Conservation (phyloP, 2,113 vertebrate species). For the Austrofundulus limnaeus region DNA sequence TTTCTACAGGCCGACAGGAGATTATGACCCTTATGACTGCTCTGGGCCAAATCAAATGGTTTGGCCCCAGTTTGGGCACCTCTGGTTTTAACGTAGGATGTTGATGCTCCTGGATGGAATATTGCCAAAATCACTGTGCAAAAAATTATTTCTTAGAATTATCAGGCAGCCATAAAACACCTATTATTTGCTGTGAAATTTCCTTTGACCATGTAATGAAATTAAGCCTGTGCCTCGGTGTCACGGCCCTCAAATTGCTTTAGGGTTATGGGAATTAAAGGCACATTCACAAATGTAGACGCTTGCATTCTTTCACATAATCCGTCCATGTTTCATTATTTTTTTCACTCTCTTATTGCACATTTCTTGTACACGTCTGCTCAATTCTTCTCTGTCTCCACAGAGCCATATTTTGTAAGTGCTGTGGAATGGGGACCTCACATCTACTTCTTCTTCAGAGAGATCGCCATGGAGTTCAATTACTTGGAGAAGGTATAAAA, state of each 20-base stretch:
- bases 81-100: conserved; percentile 11
- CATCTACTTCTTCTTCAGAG: conserved; percentile 97
- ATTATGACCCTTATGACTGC: too few species aligned
- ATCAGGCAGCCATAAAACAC: conserved; percentile 46
- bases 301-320: conserved; percentile 14
- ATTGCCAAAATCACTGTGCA: conserved; percentile 4
- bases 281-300: conserved; percentile 27
- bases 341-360: not conserved
- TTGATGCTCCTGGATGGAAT: conserved; percentile 16
- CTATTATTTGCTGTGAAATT: conserved; percentile 67
- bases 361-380: not conserved
- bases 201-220: conserved; percentile 64
- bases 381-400: conserved; percentile 1
- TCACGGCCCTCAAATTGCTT: conserved; percentile 44
- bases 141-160: conserved; percentile 37
- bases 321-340: conserved; percentile 31
- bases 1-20: too few species aligned
- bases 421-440: conserved; percentile 93
- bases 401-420: conserved; percentile 93
- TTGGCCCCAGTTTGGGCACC: too few species aligned
- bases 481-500: conserved; percentile 92
- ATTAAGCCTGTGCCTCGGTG: conserved; percentile 52
- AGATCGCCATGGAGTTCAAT: conserved; percentile 98
- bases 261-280: conserved; percentile 40
- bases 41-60: too few species aligned